phyloP scores from a whole-genome alignment of 2,113 vertebrate genomes.

The Silurus meridionalis region DNA sequence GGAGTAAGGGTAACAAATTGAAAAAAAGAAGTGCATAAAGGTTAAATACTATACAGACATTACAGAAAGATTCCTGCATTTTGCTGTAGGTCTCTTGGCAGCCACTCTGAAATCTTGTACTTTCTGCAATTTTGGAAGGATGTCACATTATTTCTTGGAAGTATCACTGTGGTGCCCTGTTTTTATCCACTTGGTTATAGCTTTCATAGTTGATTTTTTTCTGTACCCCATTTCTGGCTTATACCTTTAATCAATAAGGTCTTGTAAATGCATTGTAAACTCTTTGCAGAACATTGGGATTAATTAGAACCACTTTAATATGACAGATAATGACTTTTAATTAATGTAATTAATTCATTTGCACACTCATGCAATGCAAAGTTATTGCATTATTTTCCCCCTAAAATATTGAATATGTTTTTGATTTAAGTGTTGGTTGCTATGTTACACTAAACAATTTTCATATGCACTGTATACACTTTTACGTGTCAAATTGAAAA shows the following conservation, averaged over 20 bases:
- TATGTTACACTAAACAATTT: not conserved
- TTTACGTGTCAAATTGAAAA: not conserved
- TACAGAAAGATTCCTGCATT: not conserved
- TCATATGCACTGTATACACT: not conserved
- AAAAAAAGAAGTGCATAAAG: not conserved
- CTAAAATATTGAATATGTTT: not conserved
- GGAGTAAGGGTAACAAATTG: not conserved
- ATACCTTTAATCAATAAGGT: not conserved
- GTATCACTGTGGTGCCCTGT: not conserved
- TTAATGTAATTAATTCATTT: not conserved
- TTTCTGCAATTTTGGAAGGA: not conserved
- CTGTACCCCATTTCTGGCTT: not conserved
- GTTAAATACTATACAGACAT: not conserved
- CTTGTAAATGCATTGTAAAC: not conserved
- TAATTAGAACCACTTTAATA: not conserved
- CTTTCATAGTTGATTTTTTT: not conserved
- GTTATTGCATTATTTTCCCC: not conserved
- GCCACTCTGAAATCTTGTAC: not conserved
- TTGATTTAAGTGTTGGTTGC: not conserved
- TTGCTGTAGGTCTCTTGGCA: not conserved
- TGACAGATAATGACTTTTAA: not conserved
- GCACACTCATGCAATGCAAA: not conserved
- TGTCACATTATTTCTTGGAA: not conserved
- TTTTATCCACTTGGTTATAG: not conserved
- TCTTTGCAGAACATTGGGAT: not conserved